phyloP scores from a whole-genome alignment of 2,888 invertebrate genomes.

The Pyrrhia umbra region DNA sequence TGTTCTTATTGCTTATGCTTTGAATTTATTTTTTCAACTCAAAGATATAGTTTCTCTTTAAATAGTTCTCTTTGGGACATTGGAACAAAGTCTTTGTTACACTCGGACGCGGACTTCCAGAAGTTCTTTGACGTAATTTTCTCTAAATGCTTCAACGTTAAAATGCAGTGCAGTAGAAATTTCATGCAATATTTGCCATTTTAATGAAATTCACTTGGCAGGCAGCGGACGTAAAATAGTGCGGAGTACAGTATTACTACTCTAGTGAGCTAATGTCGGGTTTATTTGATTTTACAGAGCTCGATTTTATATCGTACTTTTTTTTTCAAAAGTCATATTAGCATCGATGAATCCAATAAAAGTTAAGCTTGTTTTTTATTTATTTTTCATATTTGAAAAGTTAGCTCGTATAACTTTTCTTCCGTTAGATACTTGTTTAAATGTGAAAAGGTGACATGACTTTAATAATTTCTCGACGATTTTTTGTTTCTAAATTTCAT shows the following conservation, averaged over 20 bases:
- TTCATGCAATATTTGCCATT: conserved; percentile 59
- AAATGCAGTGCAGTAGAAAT: conserved; percentile 54
- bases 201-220: conserved; percentile 64
- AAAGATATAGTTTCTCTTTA: conserved; percentile 4
- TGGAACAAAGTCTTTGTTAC: conserved; percentile 28
- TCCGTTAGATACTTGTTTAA: not conserved
- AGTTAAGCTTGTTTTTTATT: conserved; percentile 21
- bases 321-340: conserved; percentile 33
- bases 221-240: conserved; percentile 60
- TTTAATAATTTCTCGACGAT: too few relatives aligned
- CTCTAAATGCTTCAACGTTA: conserved; percentile 45
- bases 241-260: conserved; percentile 52
- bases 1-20: not conserved
- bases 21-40: not conserved
- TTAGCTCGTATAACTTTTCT: conserved; percentile 24
- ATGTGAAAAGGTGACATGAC: not conserved
- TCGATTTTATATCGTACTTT: conserved; percentile 58
- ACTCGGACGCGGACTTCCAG: conserved; percentile 18
- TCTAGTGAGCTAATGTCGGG: conserved; percentile 54
- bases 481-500: too few relatives aligned
- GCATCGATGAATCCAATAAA: conserved; percentile 27
- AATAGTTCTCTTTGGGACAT: conserved; percentile 1
- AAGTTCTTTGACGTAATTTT: conserved; percentile 42
- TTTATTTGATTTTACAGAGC: conserved; percentile 50
- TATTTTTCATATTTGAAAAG: conserved; percentile 31